Evolutionary conservation across 2,888 invertebrate genomes (phyloP).

Genomic region (Chrysomela aeneicollis): DNA sequence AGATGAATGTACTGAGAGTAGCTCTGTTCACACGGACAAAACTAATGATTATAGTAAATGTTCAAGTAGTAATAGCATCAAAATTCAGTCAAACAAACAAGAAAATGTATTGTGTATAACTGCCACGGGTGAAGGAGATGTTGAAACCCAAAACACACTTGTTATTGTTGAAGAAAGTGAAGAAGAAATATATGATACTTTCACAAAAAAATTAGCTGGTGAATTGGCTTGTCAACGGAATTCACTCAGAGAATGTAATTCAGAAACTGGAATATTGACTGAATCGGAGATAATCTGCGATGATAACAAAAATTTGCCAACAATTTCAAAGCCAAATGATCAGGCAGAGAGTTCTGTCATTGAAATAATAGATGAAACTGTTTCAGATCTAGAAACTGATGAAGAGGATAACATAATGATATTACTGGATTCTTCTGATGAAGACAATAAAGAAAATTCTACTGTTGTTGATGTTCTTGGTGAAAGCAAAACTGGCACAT

Average conservation of each 20-base stretch:
- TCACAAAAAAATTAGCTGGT: neutral
- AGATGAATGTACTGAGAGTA: neutral
- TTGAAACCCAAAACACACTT: neutral
- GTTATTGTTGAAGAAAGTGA: neutral
- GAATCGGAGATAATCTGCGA: neutral
- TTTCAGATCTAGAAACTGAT: neutral
- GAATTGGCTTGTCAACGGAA: neutral
- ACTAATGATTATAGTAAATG: neutral
- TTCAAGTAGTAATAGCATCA: neutral
- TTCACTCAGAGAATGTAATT: neutral
- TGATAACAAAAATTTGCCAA: neutral
- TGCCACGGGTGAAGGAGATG: neutral
- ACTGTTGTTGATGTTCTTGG: no score
- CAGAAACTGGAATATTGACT: neutral
- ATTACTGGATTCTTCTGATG: neutral
- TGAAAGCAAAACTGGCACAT: no score
- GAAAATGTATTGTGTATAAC: neutral
- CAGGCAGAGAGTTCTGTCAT: neutral
- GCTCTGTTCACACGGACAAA: neutral
- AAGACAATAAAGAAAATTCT: neutral
- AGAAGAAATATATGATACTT: neutral
- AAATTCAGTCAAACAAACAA: neutral
- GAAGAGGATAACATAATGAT: neutral
- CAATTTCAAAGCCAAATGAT: neutral
- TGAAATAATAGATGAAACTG: neutral